Conservation (phyloP, 2,113 vertebrate species). For the Sphaerodactylus townsendi region DNA sequence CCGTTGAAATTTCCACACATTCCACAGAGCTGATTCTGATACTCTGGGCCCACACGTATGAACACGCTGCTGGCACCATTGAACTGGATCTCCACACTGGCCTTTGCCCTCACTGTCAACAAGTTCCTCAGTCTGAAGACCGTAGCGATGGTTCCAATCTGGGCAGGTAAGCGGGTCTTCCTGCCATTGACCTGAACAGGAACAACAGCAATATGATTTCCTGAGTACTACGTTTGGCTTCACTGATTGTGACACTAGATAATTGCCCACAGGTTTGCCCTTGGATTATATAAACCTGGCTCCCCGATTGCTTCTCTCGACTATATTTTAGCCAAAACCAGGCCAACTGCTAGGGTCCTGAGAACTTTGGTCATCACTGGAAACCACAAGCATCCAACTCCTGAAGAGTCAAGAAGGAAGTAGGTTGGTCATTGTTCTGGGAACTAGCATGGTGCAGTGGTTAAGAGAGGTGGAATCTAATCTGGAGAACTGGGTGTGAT, state of each 20-base stretch:
- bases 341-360: too few relatives aligned
- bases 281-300: not conserved
- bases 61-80: slow-evolving; percentile 59
- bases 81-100: slow-evolving; percentile 61
- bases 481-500: too few relatives aligned
- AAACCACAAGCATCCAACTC: too few relatives aligned
- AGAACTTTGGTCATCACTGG: too few relatives aligned
- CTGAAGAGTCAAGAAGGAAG: too few relatives aligned
- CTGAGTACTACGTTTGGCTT: too few relatives aligned
- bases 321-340: too few relatives aligned
- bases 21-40: slow-evolving; percentile 50
- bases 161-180: slow-evolving; percentile 26
- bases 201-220: not conserved
- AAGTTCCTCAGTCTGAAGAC: slow-evolving; percentile 23
- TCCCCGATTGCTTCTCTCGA: too few relatives aligned
- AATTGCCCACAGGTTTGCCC: not conserved
- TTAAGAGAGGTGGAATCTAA: too few relatives aligned
- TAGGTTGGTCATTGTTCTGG: too few relatives aligned
- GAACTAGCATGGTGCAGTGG: too few relatives aligned
- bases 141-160: not conserved
- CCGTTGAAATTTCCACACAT: slow-evolving; percentile 74
- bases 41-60: slow-evolving; percentile 38
- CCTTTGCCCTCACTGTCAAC: slow-evolving; percentile 47
- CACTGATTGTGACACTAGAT: not conserved
- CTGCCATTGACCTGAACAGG: slow-evolving; percentile 67